A percentile compares a stretch with the other conserved stretches of the same genome.
Evolutionary conservation across 2,888 invertebrate genomes (phyloP).

Genomic region (Patella pellucida): DNA sequence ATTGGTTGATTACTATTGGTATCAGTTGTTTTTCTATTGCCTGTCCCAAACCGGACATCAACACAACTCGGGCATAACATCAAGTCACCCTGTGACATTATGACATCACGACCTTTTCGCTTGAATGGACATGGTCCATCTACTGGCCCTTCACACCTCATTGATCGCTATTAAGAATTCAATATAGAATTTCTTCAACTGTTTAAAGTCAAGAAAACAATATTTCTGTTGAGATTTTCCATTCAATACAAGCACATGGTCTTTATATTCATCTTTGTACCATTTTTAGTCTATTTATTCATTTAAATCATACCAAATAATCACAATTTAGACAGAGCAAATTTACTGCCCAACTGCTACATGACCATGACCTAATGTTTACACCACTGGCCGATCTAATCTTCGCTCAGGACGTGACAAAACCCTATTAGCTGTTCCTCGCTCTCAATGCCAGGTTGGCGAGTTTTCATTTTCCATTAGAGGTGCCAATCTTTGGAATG

Average conservation of each 20-base stretch:
- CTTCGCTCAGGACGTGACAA: too few relatives aligned
- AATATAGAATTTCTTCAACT: neutral
- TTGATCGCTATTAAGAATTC: neutral
- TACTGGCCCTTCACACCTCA: neutral
- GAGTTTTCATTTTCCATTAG: too few relatives aligned
- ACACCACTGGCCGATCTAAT: too few relatives aligned
- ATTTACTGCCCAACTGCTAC: neutral
- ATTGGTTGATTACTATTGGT: neutral
- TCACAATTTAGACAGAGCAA: neutral
- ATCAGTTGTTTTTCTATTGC: neutral
- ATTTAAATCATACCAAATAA: neutral
- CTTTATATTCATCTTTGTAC: neutral
- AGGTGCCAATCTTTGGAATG: too few relatives aligned
- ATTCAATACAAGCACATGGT: neutral
- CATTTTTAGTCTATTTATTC: neutral
- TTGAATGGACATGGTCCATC: neutral
- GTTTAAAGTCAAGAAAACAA: neutral
- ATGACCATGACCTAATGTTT: too few relatives aligned
- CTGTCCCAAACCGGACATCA: neutral
- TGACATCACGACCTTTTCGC: conserved; percentile 1
- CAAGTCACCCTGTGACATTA: neutral
- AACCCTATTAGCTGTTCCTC: too few relatives aligned
- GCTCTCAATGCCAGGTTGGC: too few relatives aligned
- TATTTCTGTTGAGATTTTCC: neutral
- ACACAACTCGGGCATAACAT: neutral